Evolutionary conservation across 2,888 invertebrate genomes (phyloP), one percentile per base, ranked within the genome.

Genomic region (Altica lythri): DNA sequence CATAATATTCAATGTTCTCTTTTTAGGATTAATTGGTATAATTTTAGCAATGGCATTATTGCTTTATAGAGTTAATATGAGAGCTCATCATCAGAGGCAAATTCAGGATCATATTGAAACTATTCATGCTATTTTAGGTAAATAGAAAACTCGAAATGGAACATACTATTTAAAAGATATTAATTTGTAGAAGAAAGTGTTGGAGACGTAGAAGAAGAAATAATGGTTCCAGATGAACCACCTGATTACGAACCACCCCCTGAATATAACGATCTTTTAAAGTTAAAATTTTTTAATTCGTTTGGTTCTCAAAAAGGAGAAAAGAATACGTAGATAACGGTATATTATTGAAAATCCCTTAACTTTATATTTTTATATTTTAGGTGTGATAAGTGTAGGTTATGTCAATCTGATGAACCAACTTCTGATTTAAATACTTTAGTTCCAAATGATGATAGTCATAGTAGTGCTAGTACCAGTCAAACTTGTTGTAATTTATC

Each of bases 161-260:
- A n/a, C n/a, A n/a, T n/a, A n/a, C n/a, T n/a, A 2, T 18, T 8
- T 14, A 14, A 12, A 14, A 37, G 16, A 29, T 14, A 55, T 63
- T 51, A 61, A 14, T 30, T 59, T 51, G 16, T 38, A 70, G 75
- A 72, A 55, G 74, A 74, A 59, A 68, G 70, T 30, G 57, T 64
- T 10, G 60, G 61, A n/a, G 64, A 69, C 22, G 58, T 74, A 68
- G 79, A 65, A 74, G 80, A 63, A 70, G 78, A 68, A 75, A 78
- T 70, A 74, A 77, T 68, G 73, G 78, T 72, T 70, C 80, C 79
- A 38, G 85, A 86, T 55, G 86, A 86, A 25, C 84, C 84, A 6
- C 87, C 88, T 0, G 79, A 79, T 38, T 88, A 88, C 71, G 88
- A 88, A 69, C 83, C 85, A 1, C 88, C 88, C 0, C 88, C 88